These are phyloP conservation scores for Muscicapa striata DNA, from an alignment of 2,797 vertebrate genomes.

Conservation along the genomic window DNA sequence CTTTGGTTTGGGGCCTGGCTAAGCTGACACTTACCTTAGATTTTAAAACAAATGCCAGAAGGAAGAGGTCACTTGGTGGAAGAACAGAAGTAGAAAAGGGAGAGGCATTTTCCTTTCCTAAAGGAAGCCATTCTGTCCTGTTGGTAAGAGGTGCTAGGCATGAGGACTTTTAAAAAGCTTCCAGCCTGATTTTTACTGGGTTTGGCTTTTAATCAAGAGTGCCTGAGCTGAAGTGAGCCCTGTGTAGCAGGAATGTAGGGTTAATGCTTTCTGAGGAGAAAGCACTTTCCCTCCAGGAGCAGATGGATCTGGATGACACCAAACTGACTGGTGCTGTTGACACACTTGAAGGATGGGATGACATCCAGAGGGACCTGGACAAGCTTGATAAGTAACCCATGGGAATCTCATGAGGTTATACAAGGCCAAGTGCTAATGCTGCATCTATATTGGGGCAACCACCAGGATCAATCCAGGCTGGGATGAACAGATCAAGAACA, in stretches of 20 bases:
- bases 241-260: background rate
- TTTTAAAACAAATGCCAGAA: background rate
- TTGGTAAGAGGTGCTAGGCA: background rate
- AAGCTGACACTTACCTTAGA: background rate
- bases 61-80: background rate
- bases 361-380: background rate
- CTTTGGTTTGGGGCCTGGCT: background rate
- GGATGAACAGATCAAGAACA: background rate
- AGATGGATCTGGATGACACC: background rate
- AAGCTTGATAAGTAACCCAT: background rate
- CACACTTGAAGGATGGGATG: background rate
- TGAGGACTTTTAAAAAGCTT: background rate
- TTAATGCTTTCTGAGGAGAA: background rate
- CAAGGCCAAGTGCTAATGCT: background rate
- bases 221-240: background rate
- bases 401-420: background rate
- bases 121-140: background rate
- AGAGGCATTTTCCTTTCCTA: background rate
- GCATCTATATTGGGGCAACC: accelerated
- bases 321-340: background rate
- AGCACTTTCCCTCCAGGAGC: background rate
- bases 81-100: background rate
- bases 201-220: background rate
- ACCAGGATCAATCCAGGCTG: background rate
- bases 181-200: background rate